Percentiles rank a stretch among this genome's conserved stretches.
These are phyloP conservation scores for Hydroisotoma schaefferi DNA, from an alignment of 2,888 invertebrate genomes.

Conservation along the genomic window DNA sequence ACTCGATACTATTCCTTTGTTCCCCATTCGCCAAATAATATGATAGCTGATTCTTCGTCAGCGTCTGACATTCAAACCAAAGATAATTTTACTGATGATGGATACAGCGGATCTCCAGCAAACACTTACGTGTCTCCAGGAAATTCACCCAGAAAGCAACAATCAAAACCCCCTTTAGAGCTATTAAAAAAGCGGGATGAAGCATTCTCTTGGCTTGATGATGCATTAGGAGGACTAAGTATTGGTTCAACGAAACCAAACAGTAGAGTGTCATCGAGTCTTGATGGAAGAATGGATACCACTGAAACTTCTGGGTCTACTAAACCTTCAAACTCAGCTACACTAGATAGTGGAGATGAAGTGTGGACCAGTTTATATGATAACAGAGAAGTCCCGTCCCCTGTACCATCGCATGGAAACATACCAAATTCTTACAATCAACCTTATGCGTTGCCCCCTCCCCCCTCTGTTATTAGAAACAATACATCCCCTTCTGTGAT, in stretches of 20 bases:
- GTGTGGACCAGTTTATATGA: conserved; percentile 39
- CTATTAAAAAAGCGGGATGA: conserved; percentile 50
- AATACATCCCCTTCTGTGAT: conserved; percentile 29
- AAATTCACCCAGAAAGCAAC: conserved; percentile 12
- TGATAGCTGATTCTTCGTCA: background rate
- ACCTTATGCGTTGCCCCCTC: conserved; percentile 44
- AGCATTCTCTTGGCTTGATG: conserved; percentile 55
- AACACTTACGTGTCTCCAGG: background rate
- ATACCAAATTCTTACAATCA: background rate
- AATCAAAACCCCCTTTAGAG: conserved; percentile 40
- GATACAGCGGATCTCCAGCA: conserved; percentile 10
- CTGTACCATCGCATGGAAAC: background rate
- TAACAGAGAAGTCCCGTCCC: background rate
- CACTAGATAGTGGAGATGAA: conserved; percentile 46
- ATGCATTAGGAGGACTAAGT: conserved; percentile 50
- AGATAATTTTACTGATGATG: conserved; percentile 17
- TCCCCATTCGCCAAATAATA: conserved; percentile 27
- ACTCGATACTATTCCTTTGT: conserved; percentile 46
- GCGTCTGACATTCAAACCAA: conserved; percentile 13
- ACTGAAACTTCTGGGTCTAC: background rate
- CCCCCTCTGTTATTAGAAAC: conserved; percentile 39
- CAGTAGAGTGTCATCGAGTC: background rate
- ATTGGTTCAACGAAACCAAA: conserved; percentile 26
- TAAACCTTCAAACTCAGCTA: conserved; percentile 8
- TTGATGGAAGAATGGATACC: background rate